Evolutionary conservation across 2,797 vertebrate species (phyloP).

Genomic region (Fratercula arctica): DNA sequence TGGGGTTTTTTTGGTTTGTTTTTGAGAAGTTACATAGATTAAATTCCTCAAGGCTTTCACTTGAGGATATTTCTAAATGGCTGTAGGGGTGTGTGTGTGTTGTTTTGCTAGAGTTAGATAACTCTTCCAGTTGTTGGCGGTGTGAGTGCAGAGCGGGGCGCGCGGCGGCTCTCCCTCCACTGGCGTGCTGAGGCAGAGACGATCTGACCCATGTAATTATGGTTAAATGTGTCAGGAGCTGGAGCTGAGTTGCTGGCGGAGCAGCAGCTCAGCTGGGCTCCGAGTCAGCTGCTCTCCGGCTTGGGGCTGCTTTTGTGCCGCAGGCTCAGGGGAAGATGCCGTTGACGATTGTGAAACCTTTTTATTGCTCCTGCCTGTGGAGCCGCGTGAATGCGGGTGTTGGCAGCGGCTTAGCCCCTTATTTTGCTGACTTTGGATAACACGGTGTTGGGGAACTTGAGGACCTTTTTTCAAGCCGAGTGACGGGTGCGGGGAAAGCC

Average conservation of each 20-base stretch:
- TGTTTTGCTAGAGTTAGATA: not conserved
- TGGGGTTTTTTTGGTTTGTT: not conserved
- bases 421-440: not conserved
- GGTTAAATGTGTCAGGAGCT: conserved; percentile 22
- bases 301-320: not conserved
- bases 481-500: not conserved
- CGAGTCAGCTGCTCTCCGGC: not conserved
- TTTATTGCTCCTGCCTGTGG: not conserved
- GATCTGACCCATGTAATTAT: conserved; percentile 29
- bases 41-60: conserved; percentile 12
- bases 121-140: not conserved
- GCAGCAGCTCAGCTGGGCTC: conserved; percentile 20
- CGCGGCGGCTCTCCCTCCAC: accelerated
- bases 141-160: accelerated
- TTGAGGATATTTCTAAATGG: not conserved
- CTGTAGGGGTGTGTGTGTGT: not conserved
- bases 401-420: not conserved
- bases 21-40: not conserved
- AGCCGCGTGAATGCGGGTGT: not conserved
- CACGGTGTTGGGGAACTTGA: not conserved
- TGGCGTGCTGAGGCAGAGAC: not conserved
- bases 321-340: not conserved
- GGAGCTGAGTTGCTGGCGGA: not conserved
- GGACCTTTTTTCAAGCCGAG: not conserved
- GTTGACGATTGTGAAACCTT: not conserved